phyloP scores from a whole-genome alignment of 2,113 vertebrate species.

The Chionis minor region DNA sequence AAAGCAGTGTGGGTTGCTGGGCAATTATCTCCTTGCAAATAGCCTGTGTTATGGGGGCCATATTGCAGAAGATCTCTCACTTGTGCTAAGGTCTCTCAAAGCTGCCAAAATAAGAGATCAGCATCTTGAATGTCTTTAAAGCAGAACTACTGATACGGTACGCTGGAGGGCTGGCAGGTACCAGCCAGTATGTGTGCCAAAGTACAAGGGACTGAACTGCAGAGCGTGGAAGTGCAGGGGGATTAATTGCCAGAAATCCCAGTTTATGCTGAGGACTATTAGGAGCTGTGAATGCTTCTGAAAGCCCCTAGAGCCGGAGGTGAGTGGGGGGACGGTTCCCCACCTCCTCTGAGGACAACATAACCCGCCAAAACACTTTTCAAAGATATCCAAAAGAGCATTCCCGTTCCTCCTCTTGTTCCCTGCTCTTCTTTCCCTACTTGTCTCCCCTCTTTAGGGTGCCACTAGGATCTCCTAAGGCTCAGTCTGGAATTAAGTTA shows the following conservation, averaged over 20 bases:
- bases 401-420: neutral
- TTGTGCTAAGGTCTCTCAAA: neutral
- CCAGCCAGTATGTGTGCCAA: neutral
- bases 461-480: neutral
- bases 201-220: neutral
- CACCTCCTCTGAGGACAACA: neutral
- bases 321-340: neutral
- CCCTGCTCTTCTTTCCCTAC: neutral
- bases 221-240: neutral
- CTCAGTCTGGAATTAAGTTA: neutral
- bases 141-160: neutral
- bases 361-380: neutral
- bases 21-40: neutral
- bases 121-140: neutral
- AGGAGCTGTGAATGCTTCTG: neutral
- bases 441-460: neutral
- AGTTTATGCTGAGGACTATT: neutral
- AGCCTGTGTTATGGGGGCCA: neutral
- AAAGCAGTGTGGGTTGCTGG: neutral
- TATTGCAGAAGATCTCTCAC: neutral
- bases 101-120: neutral
- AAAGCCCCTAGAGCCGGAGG: neutral
- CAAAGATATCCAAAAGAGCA: fast-evolving
- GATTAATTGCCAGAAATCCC: neutral
- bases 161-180: neutral